Percentiles rank a stretch among this genome's conserved stretches.
These are phyloP conservation scores for Redunca redunca DNA, from an alignment of 2,113 vertebrate species.

Conservation along the genomic window DNA sequence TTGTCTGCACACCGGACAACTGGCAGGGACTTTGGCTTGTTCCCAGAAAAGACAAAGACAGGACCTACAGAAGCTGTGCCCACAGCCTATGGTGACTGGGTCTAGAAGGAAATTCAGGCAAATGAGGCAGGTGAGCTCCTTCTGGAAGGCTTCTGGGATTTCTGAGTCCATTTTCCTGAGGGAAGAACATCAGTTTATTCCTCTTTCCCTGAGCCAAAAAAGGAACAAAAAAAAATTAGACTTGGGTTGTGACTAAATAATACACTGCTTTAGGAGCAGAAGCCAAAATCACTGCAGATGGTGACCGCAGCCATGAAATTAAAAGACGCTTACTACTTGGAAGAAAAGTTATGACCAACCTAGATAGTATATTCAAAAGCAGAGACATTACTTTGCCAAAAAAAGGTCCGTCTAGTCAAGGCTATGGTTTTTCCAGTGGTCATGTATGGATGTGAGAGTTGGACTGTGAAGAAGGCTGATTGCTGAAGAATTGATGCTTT, in stretches of 20 bases:
- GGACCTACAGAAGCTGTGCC: not conserved
- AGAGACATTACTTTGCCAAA: no score
- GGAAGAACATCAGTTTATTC: not conserved
- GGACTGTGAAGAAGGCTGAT: no score
- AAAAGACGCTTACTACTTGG: no score
- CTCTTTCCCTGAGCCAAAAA: not conserved
- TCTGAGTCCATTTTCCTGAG: not conserved
- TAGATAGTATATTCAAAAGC: no score
- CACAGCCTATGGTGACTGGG: not conserved
- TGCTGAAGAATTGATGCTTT: no score
- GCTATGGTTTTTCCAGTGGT: no score
- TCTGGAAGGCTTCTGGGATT: not conserved
- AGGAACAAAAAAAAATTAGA: not conserved
- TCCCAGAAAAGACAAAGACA: not conserved
- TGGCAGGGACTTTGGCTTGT: fast-evolving
- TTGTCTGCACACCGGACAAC: not conserved
- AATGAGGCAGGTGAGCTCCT: not conserved
- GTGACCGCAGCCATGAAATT: no score
- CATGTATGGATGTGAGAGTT: no score
- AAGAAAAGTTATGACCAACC: no score
- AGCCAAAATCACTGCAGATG: no score
- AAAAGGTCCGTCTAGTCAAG: no score
- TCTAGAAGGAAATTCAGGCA: not conserved
- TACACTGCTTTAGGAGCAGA: not conserved
- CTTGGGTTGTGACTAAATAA: not conserved